Evolutionary conservation across 2,797 vertebrate species (phyloP).

Genomic region (Delichon dasypus): DNA sequence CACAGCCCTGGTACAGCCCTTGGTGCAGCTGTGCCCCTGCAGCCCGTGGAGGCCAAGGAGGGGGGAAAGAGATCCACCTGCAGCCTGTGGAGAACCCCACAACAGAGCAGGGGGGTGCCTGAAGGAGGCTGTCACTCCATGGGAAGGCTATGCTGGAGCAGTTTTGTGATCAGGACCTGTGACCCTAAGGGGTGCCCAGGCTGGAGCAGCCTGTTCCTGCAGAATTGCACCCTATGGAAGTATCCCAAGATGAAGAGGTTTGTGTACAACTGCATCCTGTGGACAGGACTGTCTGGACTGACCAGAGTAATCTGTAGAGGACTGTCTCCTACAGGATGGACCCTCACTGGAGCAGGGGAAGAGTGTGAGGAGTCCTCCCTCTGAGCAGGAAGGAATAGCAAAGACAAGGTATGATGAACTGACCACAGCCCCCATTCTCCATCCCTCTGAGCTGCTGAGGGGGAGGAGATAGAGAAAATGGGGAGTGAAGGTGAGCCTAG

Average conservation of each 20-base stretch:
- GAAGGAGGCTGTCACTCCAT: background rate
- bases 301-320: background rate
- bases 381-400: background rate
- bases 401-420: accelerated
- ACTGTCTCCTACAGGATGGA: background rate
- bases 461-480: background rate
- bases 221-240: background rate
- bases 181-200: accelerated
- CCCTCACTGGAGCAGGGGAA: background rate
- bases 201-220: background rate
- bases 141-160: background rate
- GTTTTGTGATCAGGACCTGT: background rate
- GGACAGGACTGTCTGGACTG: background rate
- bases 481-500: accelerated
- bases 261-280: background rate
- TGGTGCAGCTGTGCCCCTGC: background rate
- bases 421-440: background rate
- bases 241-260: background rate
- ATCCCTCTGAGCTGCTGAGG: accelerated
- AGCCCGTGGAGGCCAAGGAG: background rate
- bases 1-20: background rate
- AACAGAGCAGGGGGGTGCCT: accelerated
- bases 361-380: background rate
- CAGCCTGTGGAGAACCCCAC: background rate
- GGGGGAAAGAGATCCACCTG: background rate